Percentiles rank a stretch among this genome's conserved stretches.
These are phyloP conservation scores for Clupea harengus DNA, from an alignment of 2,113 vertebrate species.

Conservation along the genomic window DNA sequence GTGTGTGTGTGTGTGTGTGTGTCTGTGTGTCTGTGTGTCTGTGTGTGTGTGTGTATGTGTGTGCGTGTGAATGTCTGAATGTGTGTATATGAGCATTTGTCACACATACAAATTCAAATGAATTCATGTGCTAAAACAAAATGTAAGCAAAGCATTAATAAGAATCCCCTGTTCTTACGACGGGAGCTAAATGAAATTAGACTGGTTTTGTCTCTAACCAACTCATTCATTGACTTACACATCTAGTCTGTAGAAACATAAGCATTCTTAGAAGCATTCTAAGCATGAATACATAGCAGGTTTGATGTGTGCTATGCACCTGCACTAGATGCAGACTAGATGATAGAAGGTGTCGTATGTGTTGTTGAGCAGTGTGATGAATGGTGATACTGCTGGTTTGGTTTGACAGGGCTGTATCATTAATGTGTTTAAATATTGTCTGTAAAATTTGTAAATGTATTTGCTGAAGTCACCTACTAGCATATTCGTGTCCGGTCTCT, in stretches of 20 bases:
- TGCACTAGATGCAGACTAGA: background rate
- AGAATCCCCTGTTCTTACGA: background rate
- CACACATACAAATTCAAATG: constrained; percentile 8
- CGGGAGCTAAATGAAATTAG: background rate
- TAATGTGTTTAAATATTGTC: background rate
- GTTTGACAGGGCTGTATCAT: background rate
- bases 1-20: background rate
- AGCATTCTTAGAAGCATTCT: background rate
- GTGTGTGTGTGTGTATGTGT: background rate
- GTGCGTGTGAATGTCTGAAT: background rate
- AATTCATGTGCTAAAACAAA: background rate
- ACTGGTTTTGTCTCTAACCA: background rate
- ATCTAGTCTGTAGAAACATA: background rate
- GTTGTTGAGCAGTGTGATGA: background rate
- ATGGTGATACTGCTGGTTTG: background rate
- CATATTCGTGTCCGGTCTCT: background rate
- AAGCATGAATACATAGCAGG: background rate
- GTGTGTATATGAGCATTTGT: background rate
- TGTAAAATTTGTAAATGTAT: background rate
- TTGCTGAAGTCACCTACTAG: background rate
- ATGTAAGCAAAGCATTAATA: constrained; percentile 3
- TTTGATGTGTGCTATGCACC: background rate
- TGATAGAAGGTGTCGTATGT: background rate
- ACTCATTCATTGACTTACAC: background rate
- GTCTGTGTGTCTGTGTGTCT: background rate